Base-by-base conservation (phyloP, 2,113 vertebrate species). In the Galemys pyrenaicus region DNA sequence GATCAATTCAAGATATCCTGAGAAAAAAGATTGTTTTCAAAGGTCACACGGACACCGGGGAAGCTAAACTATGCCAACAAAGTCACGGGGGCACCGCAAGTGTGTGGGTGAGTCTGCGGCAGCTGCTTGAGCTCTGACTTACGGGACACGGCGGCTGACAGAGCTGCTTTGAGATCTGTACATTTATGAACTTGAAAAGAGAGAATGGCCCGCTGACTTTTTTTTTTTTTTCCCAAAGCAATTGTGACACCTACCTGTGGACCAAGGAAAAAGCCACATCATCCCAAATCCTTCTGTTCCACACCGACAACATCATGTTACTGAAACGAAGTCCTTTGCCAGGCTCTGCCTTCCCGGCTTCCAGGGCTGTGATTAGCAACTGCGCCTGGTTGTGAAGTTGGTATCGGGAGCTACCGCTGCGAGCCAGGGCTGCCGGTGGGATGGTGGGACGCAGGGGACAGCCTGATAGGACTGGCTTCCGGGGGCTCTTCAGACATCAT, bases 171-270 rank as follows among this genome's bases (percentile, higher is more conserved):
- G 46, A 13, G 7, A 49, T 44, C 46, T 49, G 46, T 49, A 49
- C 46, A 49, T 13, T 49, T 44, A 9, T 49, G 46, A 11, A 13
- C 46, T 49, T 13, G 46, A 11, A 44, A 44, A 49, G 46, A 49
- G 46, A 13, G 6, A 17, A 6, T 22, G 98, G n/a, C n/a, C 97
- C 98, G 98, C 99, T 99, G 99, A 96, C 83, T 77, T 92, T 91
- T 87, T 89, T 94, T 97, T n/a, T n/a, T n/a, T n/a, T n/a, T 99
- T 98, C 44, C 99, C 99, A 99, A 99, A 99, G 99, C 99, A 99
- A 99, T 98, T 99, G 99, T 99, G 99, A 99, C 99, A 99, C 99
- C 99, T 99, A 99, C 99, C 99, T 99, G 99, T 98, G 98, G 98
- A 99, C 98, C 98, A 98, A 98, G 99, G 99, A 98, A 99, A 99